Percentiles rank a stretch among this genome's conserved stretches.
Evolutionary conservation across 2,888 invertebrate genomes (phyloP).

Genomic region (Eilema caniola): DNA sequence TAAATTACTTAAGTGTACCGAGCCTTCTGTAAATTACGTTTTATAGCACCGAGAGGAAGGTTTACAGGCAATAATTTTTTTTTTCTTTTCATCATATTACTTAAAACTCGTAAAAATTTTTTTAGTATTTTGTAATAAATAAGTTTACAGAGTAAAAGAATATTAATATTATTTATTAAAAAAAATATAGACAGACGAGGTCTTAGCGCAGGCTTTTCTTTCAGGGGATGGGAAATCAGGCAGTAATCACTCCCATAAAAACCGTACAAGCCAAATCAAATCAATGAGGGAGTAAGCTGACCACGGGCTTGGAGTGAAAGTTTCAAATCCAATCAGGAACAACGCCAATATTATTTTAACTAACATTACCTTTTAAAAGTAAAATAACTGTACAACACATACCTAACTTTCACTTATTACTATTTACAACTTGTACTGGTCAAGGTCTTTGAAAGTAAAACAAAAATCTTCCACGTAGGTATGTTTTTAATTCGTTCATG

Average conservation of each 20-base stretch:
- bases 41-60: neutral
- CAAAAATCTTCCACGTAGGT: conserved; percentile 24
- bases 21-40: conserved; percentile 4
- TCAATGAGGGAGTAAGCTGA: neutral
- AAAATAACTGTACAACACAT: neutral
- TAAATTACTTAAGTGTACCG: conserved; percentile 26
- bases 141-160: neutral
- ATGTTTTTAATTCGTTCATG: conserved; percentile 28
- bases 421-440: conserved; percentile 26
- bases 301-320: neutral
- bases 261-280: neutral
- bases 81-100: neutral
- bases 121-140: neutral
- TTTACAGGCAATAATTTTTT: neutral
- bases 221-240: neutral
- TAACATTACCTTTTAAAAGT: neutral
- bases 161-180: neutral
- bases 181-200: neutral
- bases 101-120: neutral
- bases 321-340: neutral
- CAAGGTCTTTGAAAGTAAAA: conserved; percentile 49
- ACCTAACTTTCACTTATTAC: conserved; percentile 44
- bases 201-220: neutral
- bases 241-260: neutral
- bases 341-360: neutral